phyloP scores from a whole-genome alignment of 2,888 invertebrate genomes.

The Hydrotaea cyrtoneurina region DNA sequence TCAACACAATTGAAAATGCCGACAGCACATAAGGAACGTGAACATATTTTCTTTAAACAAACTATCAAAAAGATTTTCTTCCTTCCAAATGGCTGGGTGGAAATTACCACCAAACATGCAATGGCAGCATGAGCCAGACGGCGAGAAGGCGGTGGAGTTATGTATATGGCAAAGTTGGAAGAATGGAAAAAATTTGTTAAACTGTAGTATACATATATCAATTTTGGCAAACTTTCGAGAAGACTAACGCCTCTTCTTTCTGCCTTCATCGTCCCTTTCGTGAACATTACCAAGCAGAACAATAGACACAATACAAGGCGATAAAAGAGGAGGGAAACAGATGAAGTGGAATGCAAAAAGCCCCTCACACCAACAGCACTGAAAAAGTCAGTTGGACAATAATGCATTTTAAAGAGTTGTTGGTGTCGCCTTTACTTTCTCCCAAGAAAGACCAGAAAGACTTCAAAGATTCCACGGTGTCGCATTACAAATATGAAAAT shows the following conservation, averaged over 20 bases:
- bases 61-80: conserved; percentile 45
- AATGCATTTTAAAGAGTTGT: too few relatives aligned
- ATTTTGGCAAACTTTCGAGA: conserved; percentile 42
- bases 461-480: too few relatives aligned
- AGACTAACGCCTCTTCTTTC: conserved; percentile 51
- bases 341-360: neutral
- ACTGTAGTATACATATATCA: conserved; percentile 22
- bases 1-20: conserved; percentile 8
- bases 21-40: conserved; percentile 2
- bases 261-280: neutral
- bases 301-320: conserved; percentile 23
- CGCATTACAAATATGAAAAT: too few relatives aligned
- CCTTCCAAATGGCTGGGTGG: conserved; percentile 45
- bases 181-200: conserved; percentile 21
- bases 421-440: too few relatives aligned
- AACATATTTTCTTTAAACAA: conserved; percentile 4
- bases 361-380: too few relatives aligned
- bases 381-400: too few relatives aligned
- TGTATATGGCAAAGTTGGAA: neutral
- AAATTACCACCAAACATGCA: conserved; percentile 49
- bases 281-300: neutral
- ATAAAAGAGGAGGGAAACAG: neutral
- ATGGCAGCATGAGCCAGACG: neutral
- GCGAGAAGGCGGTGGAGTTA: neutral
- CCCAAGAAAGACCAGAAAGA: too few relatives aligned